Evolutionary conservation across 2,888 invertebrate genomes (phyloP), one percentile per base, ranked within the genome.

Genomic region (Ennomos erosarius): DNA sequence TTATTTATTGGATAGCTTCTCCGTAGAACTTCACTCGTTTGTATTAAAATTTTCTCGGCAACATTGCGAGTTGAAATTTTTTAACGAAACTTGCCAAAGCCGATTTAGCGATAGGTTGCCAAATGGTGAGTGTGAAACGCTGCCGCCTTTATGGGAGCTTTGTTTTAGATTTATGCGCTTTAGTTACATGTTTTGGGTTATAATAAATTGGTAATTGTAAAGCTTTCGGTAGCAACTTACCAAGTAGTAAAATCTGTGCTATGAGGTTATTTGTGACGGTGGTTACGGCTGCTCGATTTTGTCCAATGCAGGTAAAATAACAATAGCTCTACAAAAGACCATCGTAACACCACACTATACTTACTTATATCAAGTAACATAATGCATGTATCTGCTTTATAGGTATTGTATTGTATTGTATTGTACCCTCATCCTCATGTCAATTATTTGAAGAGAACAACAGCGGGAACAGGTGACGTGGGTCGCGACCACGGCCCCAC

Each of bases 351-450:
- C 16, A 16, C 16, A 16, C 16, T 16, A 16, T 16, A 16, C 16
- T 16, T 16, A 16, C 16, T 16, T 16, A 26, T 6, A 26, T 26
- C 37, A 11, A 10, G 47, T n/a, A 46, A 54, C 59, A 64, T 50
- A 37, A 36, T 55, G 52, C 59, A 55, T 3, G 6, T 26, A 26
- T 26, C 6, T 26, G 26, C 6, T 26, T 39, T 40, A 40, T 45
- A 51, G 40, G 65, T 49, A 68, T 70, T 26, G 26, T 26, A 26
- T 26, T 73, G 65, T 49, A 68, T 70, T 26, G 26, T 26, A 26
- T 26, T 73, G 64, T 71, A 89, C 88, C 90, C 90, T 86, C 76
- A 84, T 90, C 81, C 67, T 51, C 69, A 73, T 85, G 90, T 89
- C 90, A 90, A 89, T 88, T 88, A 88, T 77, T 73, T 71, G 71